Conservation (phyloP, 2,113 vertebrate species). For the Pomatostomus ruficeps region DNA sequence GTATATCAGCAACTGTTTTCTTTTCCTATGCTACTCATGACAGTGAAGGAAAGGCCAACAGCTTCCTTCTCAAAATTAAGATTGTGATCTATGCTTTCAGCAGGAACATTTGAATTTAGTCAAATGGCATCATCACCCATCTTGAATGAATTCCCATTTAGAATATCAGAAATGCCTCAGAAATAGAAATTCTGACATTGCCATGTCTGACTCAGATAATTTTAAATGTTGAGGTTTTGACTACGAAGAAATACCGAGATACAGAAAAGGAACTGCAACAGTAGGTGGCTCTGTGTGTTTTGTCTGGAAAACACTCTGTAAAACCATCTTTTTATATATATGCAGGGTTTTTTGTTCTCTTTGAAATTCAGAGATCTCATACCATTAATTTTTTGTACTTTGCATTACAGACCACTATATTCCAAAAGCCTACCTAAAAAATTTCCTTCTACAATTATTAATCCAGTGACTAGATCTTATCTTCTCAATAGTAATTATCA, state of each 20-base stretch:
- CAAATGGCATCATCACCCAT: background rate
- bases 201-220: background rate
- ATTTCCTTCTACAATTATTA: background rate
- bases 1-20: background rate
- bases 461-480: background rate
- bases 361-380: background rate
- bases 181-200: background rate
- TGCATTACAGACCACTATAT: background rate
- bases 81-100: background rate
- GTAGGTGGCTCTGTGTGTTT: background rate
- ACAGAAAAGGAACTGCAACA: background rate
- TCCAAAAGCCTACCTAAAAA: background rate
- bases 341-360: background rate
- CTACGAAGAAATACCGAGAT: background rate
- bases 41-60: background rate
- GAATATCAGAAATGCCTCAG: background rate
- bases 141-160: background rate
- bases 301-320: background rate
- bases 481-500: background rate
- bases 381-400: background rate
- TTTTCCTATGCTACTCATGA: background rate
- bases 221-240: background rate
- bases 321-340: background rate
- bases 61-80: background rate
- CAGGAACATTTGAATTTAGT: background rate